A percentile compares a stretch with the other conserved stretches of the same genome.
Evolutionary conservation across 2,888 invertebrate genomes (phyloP).

Genomic region (Halocaridina rubra): DNA sequence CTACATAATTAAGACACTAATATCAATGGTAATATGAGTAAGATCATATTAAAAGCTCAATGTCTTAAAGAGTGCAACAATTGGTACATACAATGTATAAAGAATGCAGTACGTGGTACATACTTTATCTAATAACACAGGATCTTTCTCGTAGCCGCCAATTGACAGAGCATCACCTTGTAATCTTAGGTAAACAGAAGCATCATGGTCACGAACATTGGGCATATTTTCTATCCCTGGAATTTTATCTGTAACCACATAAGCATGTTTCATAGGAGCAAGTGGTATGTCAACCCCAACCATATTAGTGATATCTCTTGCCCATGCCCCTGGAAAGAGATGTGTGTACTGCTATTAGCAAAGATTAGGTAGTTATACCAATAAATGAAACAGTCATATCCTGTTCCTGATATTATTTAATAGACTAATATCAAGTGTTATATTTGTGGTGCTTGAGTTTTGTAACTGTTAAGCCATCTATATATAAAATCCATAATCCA

Average conservation of each 20-base stretch:
- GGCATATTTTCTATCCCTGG: constrained; percentile 81
- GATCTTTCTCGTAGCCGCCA: constrained; percentile 90
- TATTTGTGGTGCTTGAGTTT: too few species aligned
- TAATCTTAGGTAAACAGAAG: constrained; percentile 82
- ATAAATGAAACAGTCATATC: background rate
- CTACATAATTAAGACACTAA: too few species aligned
- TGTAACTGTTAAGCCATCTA: too few species aligned
- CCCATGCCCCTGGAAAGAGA: constrained; percentile 79
- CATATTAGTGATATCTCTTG: constrained; percentile 78
- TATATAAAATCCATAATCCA: too few species aligned
- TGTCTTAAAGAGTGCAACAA: too few species aligned
- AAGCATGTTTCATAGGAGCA: constrained; percentile 88
- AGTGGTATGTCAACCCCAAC: constrained; percentile 80
- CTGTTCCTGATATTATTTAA: too few species aligned
- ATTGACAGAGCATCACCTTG: constrained; percentile 86
- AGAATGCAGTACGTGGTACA: constrained; percentile 46
- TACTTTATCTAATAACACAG: constrained; percentile 82
- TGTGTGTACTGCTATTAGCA: background rate
- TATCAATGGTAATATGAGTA: too few species aligned
- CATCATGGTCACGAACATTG: constrained; percentile 88
- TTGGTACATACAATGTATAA: too few species aligned
- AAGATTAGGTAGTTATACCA: background rate
- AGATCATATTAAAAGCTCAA: too few species aligned
- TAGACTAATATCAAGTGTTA: too few species aligned
- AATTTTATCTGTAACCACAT: constrained; percentile 84